Evolutionary conservation across 2,113 vertebrate genomes (phyloP).

Genomic region (Myrmecobius fasciatus): DNA sequence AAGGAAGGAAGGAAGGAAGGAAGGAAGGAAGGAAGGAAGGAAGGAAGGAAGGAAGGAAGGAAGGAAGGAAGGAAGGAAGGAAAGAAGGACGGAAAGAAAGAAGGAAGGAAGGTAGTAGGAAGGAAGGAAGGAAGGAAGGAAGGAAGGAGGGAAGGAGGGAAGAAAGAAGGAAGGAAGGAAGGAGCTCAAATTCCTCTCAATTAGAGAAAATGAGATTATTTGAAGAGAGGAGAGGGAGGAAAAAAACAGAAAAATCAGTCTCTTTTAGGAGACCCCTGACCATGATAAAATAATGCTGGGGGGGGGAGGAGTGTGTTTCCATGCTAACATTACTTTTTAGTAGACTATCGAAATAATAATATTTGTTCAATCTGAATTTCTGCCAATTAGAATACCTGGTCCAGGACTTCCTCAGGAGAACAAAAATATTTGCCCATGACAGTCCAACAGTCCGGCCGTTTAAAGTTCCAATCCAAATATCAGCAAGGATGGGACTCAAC

Average conservation of each 20-base stretch:
- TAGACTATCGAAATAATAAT: slow-evolving; percentile 76
- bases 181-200: background rate
- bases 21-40: too few relatives aligned
- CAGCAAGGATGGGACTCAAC: slow-evolving; percentile 63
- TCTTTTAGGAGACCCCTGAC: slow-evolving; percentile 38
- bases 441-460: slow-evolving; percentile 64
- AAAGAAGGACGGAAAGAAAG: too few relatives aligned
- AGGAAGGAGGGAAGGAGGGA: too few relatives aligned
- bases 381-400: slow-evolving; percentile 72
- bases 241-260: background rate
- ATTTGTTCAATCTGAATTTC: slow-evolving; percentile 76
- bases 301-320: background rate
- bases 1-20: too few relatives aligned
- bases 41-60: too few relatives aligned
- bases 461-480: slow-evolving; percentile 78
- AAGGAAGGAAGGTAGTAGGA: too few relatives aligned
- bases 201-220: slow-evolving; percentile 9
- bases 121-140: too few relatives aligned
- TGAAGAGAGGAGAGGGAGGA: background rate
- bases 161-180: too few relatives aligned
- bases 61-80: too few relatives aligned
- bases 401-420: slow-evolving; percentile 77
- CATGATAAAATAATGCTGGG: slow-evolving; percentile 36
- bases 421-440: slow-evolving; percentile 78
- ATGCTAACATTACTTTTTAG: slow-evolving; percentile 59